Conservation (phyloP, 2,113 vertebrate genomes). For the Diadophis punctatus region DNA sequence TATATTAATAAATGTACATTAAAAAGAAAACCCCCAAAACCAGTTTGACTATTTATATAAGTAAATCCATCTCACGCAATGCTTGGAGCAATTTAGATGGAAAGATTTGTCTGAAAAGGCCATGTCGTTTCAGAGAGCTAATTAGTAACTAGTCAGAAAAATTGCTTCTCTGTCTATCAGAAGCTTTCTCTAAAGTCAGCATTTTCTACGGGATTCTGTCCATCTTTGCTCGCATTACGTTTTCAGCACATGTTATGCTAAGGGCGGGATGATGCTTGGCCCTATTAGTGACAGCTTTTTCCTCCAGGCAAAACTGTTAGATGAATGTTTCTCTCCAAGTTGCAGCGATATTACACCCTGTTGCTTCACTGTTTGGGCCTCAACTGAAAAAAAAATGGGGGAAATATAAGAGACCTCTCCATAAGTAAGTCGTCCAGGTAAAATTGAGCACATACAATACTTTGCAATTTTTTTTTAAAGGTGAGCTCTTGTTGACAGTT, state of each 20-base stretch:
- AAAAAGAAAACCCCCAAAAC: background rate
- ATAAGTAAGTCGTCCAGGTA: conserved; percentile 38
- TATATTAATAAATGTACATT: conserved; percentile 5
- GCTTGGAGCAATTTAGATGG: conserved; percentile 10
- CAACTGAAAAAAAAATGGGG: conserved; percentile 44
- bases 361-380: conserved; percentile 57
- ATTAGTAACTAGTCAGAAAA: conserved; percentile 39
- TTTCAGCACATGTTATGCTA: conserved; percentile 18
- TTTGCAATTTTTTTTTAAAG: conserved; percentile 11
- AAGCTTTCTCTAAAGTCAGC: conserved; percentile 30
- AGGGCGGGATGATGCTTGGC: conserved; percentile 41
- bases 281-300: conserved; percentile 55
- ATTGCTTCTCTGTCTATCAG: conserved; percentile 24
- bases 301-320: conserved; percentile 56
- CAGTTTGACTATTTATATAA: conserved; percentile 24
- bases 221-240: conserved; percentile 17
- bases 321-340: conserved; percentile 55
- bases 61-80: conserved; percentile 9
- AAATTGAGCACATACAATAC: background rate
- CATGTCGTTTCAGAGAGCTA: conserved; percentile 18
- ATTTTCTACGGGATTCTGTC: conserved; percentile 19
- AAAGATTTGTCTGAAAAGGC: conserved; percentile 16
- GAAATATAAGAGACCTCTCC: conserved; percentile 28
- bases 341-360: conserved; percentile 57
- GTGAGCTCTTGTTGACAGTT: background rate